phyloP scores from a whole-genome alignment of 2,113 vertebrate genomes.

The Lagopus muta region DNA sequence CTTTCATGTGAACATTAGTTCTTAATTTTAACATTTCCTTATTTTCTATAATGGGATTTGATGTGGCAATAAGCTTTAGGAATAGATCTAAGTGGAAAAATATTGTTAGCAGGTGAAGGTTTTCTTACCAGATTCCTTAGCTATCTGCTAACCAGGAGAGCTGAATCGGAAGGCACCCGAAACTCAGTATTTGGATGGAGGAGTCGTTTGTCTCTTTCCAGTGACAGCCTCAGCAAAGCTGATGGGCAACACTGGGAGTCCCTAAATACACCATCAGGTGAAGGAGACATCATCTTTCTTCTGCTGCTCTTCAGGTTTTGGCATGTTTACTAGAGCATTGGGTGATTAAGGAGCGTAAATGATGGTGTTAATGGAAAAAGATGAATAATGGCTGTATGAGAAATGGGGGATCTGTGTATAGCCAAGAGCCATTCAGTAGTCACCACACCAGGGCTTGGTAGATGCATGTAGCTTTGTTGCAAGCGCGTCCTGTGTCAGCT shows the following conservation, averaged over 20 bases:
- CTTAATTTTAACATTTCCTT: slow-evolving; percentile 80
- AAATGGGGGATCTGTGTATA: rapidly evolving
- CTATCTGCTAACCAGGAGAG: background rate
- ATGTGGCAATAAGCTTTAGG: slow-evolving; percentile 70
- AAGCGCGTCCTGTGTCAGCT: background rate
- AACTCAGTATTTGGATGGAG: background rate
- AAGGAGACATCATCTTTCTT: background rate
- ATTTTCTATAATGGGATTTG: slow-evolving; percentile 73
- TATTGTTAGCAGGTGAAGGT: slow-evolving; percentile 71
- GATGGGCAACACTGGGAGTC: background rate
- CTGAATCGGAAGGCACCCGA: background rate
- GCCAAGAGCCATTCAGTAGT: rapidly evolving
- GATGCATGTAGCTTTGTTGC: background rate
- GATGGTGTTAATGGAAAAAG: background rate
- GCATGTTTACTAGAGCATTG: background rate
- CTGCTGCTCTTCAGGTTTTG: background rate
- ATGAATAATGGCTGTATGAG: rapidly evolving
- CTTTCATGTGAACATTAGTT: slow-evolving; percentile 78
- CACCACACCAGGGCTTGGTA: background rate
- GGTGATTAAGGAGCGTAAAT: background rate
- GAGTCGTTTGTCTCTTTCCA: background rate
- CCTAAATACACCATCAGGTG: background rate
- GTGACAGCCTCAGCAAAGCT: background rate
- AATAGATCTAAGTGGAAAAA: slow-evolving; percentile 68
- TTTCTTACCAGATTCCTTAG: slow-evolving; percentile 1